Evolutionary conservation across 2,113 vertebrate species (phyloP), one percentile per base, ranked within the genome.

Genomic region (Mirounga angustirostris): DNA sequence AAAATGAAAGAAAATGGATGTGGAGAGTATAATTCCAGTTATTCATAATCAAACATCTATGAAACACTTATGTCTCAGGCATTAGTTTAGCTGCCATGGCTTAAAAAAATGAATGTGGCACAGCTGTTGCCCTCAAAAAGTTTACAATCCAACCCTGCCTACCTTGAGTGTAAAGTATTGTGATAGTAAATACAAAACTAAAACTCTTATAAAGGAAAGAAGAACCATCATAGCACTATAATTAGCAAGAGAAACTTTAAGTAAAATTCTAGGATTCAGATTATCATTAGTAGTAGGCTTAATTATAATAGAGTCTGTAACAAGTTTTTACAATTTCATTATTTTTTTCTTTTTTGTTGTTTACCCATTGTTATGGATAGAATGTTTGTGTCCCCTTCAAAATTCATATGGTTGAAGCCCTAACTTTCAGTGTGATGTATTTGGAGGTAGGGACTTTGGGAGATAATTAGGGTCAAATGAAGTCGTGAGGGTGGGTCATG

Each of bases 1-100:
- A 94, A 89, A 96, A 94, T 36, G 21, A 88, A 89, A 63, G n/a
- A 65, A 16, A 91, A 71, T n/a, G 5, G 13, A 83, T 91, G 4
- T 40, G 54, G 14, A 84, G 21, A n/a, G 5, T 43, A 2, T 58
- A 91, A 80, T 80, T 95, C 30, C 21, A 94, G 4, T 59, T 28
- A 69, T 43, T 56, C 36, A 79, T 91, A 24, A 61, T 92, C 58
- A 97, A 26, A 74, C 33, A 94, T 76, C 67, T 82, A 2, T 87
- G 58, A 76, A 81, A 73, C 36, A 63, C 26, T 43, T 59, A 59
- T 82, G 12, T 56, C 21, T 12, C 11, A 85, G 33, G 28, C 15
- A 50, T 91, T 28, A 5, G 88, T 33, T 13, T 82, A 59, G 26
- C 4, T 81, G 2, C 33, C 18, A 65, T 58, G 56, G 6, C 12